Conservation (phyloP, 1,140 invertebrate genomes). For the Dinoponera quadriceps region DNA sequence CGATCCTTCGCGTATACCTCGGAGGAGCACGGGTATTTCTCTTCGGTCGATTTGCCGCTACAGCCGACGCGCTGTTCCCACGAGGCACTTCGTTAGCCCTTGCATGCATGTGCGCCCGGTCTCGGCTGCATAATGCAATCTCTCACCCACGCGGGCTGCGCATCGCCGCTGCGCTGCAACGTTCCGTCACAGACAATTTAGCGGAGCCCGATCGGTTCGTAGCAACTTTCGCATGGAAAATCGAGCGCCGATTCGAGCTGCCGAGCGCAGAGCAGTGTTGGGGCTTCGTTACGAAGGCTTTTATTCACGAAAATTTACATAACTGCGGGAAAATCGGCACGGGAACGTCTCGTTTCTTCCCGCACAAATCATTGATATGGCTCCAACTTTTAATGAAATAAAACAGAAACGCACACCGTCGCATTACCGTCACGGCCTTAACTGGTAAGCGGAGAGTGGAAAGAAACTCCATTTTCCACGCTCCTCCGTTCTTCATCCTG, state of each 20-base stretch:
- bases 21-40: conserved; percentile 22
- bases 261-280: background rate
- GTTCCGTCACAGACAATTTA: conserved; percentile 64
- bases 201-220: conserved; percentile 26
- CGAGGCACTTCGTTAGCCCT: conserved; percentile 65
- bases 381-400: too few species aligned
- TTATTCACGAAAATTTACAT: background rate
- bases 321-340: too few species aligned
- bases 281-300: conserved; percentile 3
- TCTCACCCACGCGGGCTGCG: background rate
- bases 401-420: background rate
- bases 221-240: conserved; percentile 37
- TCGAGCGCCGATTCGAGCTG: conserved; percentile 7
- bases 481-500: background rate
- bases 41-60: conserved; percentile 66
- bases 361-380: too few species aligned
- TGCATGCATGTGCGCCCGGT: conserved; percentile 32
- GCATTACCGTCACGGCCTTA: background rate
- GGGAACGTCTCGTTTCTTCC: too few species aligned
- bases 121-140: conserved; percentile 47
- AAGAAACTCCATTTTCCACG: background rate
- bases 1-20: conserved; percentile 19
- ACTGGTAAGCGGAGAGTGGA: background rate
- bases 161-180: background rate
- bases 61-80: conserved; percentile 47